Conservation (phyloP, 2,113 vertebrate species). For the pig (Sus scrofa) region DNA sequence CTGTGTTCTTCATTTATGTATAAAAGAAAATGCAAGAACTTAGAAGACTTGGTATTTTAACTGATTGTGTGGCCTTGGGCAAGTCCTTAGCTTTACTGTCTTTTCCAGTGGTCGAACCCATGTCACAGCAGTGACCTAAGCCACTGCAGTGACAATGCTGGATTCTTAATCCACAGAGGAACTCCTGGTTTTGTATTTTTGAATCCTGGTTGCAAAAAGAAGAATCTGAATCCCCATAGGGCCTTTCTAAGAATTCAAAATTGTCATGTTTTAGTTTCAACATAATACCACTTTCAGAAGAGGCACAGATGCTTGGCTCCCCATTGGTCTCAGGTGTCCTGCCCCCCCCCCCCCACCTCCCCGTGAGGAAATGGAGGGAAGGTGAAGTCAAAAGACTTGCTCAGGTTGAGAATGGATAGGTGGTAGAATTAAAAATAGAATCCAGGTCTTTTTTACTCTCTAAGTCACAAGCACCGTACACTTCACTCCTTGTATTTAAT, state of each 20-base stretch:
- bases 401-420: neutral
- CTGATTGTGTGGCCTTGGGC: neutral
- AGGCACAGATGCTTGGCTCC: neutral
- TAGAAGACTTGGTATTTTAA: conserved; percentile 18
- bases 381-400: neutral
- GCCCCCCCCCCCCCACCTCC: neutral
- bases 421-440: neutral
- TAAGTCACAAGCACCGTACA: neutral
- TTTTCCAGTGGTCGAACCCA: too few relatives aligned
- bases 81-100: conserved; percentile 16
- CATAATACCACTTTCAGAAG: conserved; percentile 12
- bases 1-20: neutral
- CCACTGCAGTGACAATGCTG: too few relatives aligned
- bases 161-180: too few relatives aligned
- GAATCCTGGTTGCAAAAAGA: conserved; percentile 20
- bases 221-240: neutral
- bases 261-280: neutral
- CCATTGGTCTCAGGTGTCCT: neutral
- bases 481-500: neutral
- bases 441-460: neutral
- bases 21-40: conserved; percentile 26
- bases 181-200: conserved; percentile 38
- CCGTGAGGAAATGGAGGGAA: neutral
- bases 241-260: neutral
- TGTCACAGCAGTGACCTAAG: too few relatives aligned